Evolutionary conservation across 2,888 invertebrate genomes (phyloP).

Genomic region (Polymixis lichenea): DNA sequence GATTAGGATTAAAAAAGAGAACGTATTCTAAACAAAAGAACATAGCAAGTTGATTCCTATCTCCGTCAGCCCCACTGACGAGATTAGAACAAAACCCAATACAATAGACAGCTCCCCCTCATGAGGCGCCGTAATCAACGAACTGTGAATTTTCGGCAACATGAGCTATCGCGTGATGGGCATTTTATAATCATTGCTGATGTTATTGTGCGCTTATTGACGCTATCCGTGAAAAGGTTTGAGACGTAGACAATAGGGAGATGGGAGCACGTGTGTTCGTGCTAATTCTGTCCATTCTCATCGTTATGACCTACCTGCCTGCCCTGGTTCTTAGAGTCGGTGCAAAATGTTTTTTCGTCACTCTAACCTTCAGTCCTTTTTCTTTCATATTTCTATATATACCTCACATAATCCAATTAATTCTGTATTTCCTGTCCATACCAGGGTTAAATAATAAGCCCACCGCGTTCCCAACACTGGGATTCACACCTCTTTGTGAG

Average conservation of each 20-base stretch:
- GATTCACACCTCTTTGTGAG: neutral
- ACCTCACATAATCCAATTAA: neutral
- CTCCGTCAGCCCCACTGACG: conserved; percentile 5
- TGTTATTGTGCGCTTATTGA: conserved; percentile 12
- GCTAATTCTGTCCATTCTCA: neutral
- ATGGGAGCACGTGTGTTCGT: neutral
- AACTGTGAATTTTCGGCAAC: conserved; percentile 45
- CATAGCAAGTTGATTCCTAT: conserved; percentile 23
- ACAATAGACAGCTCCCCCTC: conserved; percentile 40
- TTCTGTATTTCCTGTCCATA: no score
- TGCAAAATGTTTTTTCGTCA: neutral
- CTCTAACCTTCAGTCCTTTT: neutral
- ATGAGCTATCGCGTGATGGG: conserved; percentile 7
- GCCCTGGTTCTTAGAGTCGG: neutral
- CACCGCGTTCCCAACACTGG: neutral
- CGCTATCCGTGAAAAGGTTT: neutral
- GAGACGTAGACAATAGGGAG: neutral
- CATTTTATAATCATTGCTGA: conserved; percentile 26
- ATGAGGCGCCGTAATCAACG: conserved; percentile 24
- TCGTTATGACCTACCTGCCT: neutral
- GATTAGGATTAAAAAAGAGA: conserved; percentile 2
- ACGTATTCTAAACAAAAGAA: conserved; percentile 12
- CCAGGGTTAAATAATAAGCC: neutral
- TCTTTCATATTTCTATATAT: neutral
- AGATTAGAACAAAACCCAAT: conserved; percentile 41